phyloP scores from a whole-genome alignment of 2,888 invertebrate genomes.

The Drosophila paranaensis region DNA sequence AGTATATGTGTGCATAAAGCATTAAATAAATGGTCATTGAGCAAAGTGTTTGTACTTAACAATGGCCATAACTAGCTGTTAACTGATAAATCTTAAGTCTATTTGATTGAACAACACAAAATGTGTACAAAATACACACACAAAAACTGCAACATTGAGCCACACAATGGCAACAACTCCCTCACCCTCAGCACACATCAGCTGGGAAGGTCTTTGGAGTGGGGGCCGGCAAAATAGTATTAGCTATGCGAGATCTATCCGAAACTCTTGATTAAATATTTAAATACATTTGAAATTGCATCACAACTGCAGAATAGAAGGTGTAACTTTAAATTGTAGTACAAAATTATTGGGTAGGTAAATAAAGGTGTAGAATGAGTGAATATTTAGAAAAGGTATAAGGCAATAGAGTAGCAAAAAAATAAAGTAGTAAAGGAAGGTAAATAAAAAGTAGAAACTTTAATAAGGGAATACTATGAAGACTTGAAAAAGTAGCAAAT shows the following conservation, averaged over 20 bases:
- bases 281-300: constrained; percentile 13
- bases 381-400: background rate
- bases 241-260: background rate
- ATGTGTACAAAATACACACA: background rate
- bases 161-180: constrained; percentile 14
- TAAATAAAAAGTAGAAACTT: background rate
- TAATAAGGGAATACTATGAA: background rate
- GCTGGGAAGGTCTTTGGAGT: constrained; percentile 3
- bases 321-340: background rate
- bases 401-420: too few species aligned
- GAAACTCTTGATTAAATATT: constrained; percentile 4
- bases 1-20: constrained; percentile 30
- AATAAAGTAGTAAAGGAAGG: background rate
- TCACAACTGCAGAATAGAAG: background rate
- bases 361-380: background rate
- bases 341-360: background rate
- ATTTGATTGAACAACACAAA: constrained; percentile 26
- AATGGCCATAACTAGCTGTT: constrained; percentile 35
- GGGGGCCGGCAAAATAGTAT: background rate
- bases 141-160: constrained; percentile 34
- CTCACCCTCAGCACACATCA: constrained; percentile 13
- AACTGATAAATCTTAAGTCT: constrained; percentile 26
- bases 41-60: constrained; percentile 67
- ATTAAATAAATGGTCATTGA: constrained; percentile 63
- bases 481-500: background rate